These are phyloP conservation scores for Dichetophora obliterata DNA, from an alignment of 2,888 invertebrate genomes.

Conservation along the genomic window DNA sequence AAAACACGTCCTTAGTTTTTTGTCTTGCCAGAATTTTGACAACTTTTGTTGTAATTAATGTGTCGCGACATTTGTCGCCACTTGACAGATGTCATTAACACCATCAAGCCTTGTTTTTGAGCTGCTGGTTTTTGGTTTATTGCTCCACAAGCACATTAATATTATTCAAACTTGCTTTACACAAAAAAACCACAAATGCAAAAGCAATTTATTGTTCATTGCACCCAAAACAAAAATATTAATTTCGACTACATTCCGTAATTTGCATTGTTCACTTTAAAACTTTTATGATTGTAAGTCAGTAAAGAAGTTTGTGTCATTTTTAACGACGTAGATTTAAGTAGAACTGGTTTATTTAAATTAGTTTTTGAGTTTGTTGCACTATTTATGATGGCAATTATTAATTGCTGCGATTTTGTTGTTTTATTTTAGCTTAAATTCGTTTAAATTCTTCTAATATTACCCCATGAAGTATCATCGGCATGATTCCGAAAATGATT, in stretches of 20 bases:
- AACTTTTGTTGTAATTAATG: conserved; percentile 13
- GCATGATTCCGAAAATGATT: too few species aligned
- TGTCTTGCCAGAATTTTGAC: conserved; percentile 1
- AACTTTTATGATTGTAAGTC: too few species aligned
- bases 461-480: too few species aligned
- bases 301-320: too few species aligned
- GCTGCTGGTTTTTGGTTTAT: background rate
- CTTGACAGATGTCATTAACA: conserved; percentile 35
- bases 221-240: conserved; percentile 6
- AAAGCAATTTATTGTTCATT: conserved; percentile 30
- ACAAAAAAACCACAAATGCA: conserved; percentile 7
- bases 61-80: conserved; percentile 19
- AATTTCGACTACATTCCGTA: background rate
- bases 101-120: conserved; percentile 8
- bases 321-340: too few species aligned
- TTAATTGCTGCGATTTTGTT: too few species aligned
- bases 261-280: background rate
- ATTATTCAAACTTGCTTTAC: conserved; percentile 28
- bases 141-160: conserved; percentile 2
- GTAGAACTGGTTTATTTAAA: too few species aligned
- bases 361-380: too few species aligned
- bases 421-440: too few species aligned
- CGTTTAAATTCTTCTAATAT: too few species aligned
- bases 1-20: background rate
- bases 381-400: too few species aligned